These are phyloP conservation scores for Poecile montanus DNA, from an alignment of 2,797 vertebrate genomes.

Conservation along the genomic window DNA sequence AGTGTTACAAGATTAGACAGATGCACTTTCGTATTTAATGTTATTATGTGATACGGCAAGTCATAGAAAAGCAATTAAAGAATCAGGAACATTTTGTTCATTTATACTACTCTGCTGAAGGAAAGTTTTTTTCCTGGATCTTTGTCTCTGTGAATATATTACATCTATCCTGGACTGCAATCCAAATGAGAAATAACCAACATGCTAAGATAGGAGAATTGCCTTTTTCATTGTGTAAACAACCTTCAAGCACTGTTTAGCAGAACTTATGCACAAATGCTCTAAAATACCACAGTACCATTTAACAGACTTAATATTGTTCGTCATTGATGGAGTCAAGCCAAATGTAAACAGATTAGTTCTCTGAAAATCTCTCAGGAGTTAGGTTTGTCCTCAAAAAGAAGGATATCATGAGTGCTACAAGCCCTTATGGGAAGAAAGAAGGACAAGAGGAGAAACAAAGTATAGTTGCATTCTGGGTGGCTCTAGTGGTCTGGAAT, in stretches of 20 bases:
- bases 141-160: slow-evolving; percentile 15
- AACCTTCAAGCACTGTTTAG: neutral
- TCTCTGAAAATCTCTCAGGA: neutral
- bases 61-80: slow-evolving; percentile 37
- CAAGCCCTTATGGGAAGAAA: neutral
- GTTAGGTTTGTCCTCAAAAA: neutral
- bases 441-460: neutral
- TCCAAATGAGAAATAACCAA: slow-evolving; percentile 38
- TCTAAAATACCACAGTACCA: neutral
- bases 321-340: neutral
- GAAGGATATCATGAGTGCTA: neutral
- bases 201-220: neutral
- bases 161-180: neutral
- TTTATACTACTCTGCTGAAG: neutral
- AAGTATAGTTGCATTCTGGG: neutral
- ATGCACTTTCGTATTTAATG: slow-evolving; percentile 16
- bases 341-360: neutral
- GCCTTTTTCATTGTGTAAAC: slow-evolving; percentile 21
- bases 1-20: slow-evolving; percentile 18
- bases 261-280: neutral
- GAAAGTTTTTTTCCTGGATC: slow-evolving; percentile 38
- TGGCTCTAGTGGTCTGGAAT: neutral
- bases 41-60: neutral
- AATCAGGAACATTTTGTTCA: slow-evolving; percentile 55
- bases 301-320: neutral